Evolutionary conservation across 1,140 invertebrate species (phyloP).

Genomic region (Choristoneura fumiferana): DNA sequence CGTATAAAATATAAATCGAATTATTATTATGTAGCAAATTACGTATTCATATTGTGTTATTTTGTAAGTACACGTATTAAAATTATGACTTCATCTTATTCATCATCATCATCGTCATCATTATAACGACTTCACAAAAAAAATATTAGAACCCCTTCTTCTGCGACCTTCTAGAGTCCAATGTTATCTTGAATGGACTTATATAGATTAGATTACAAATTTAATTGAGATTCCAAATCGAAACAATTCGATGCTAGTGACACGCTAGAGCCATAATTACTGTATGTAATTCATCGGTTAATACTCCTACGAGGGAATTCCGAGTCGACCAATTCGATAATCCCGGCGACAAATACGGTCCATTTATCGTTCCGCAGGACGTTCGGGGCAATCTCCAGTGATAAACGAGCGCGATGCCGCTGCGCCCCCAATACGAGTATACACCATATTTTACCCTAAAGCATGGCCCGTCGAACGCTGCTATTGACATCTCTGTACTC

Average conservation of each 20-base stretch:
- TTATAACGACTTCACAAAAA: too few species aligned
- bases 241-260: too few species aligned
- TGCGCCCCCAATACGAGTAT: constrained; percentile 14
- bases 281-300: constrained; percentile 15
- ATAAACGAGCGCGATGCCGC: constrained; percentile 24
- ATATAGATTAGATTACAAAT: background rate
- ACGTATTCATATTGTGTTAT: too few species aligned
- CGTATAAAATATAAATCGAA: too few species aligned
- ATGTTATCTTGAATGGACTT: too few species aligned
- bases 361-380: constrained; percentile 27
- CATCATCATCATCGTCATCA: too few species aligned
- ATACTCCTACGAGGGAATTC: constrained; percentile 2
- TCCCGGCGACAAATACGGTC: constrained; percentile 28
- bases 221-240: background rate
- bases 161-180: too few species aligned
- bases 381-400: constrained; percentile 24
- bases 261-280: background rate
- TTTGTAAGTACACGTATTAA: too few species aligned
- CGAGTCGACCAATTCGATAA: constrained; percentile 25
- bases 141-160: too few species aligned
- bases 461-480: background rate
- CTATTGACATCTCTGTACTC: constrained; percentile 5
- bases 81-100: too few species aligned
- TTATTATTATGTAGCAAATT: too few species aligned
- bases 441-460: constrained; percentile 26